Evolutionary conservation across 2,797 vertebrate species (phyloP).

Genomic region (Forpus xanthops): DNA sequence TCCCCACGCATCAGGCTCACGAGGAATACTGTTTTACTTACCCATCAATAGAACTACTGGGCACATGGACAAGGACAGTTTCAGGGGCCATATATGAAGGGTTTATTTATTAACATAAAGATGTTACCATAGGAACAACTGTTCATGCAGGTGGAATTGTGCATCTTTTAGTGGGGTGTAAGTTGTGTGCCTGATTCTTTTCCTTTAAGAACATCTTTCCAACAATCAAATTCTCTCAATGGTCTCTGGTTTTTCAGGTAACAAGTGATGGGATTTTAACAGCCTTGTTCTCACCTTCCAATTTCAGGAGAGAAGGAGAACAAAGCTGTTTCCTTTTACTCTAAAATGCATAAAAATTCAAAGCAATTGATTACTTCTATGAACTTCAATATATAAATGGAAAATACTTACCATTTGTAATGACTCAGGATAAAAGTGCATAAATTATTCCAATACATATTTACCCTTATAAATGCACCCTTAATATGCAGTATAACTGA

Average conservation of each 20-base stretch:
- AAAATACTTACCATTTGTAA: conserved; percentile 58
- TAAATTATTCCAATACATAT: conserved; percentile 23
- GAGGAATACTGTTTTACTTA: background rate
- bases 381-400: background rate
- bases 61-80: background rate
- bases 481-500: conserved; percentile 28
- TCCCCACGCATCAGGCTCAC: background rate
- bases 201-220: background rate
- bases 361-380: conserved; percentile 3
- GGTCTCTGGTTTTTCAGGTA: background rate
- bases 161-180: background rate
- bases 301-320: background rate
- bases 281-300: background rate
- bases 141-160: background rate
- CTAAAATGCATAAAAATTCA: conserved; percentile 24
- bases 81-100: background rate
- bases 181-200: background rate
- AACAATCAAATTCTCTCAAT: background rate
- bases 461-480: conserved; percentile 50
- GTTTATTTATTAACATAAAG: background rate
- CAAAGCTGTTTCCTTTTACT: background rate
- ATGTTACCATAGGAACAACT: background rate
- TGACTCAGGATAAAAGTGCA: conserved; percentile 53
- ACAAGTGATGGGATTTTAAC: background rate
- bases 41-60: background rate